Base-by-base conservation (phyloP, 1,140 invertebrate genomes). In the Lepidurus arcticus region DNA sequence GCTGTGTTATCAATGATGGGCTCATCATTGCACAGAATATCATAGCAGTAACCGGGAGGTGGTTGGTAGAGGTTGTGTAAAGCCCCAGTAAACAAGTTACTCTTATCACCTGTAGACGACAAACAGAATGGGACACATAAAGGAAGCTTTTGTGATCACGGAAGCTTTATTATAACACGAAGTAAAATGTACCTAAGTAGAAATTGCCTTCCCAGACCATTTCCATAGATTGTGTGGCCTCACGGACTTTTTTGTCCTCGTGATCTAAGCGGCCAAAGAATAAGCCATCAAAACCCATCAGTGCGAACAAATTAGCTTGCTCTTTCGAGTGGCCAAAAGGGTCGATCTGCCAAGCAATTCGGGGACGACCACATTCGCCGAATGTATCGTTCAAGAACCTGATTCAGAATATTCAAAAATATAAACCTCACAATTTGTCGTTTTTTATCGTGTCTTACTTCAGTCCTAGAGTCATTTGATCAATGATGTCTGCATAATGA, bases 401-500 rank as follows among this genome's bases (percentile, higher is more conserved):
- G 76, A 73, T 77, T 42, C 7, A 79, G 44, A 44, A 65, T 9
- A 7, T 65, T 16, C 53, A 11, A 6, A 7, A 65, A 65, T 65
- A 13, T 7, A 44, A 34, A 11, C 21, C 24, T 1, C 24, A 45
- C 4, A 7, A 44, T 13, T 45, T 76, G 1, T 26, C 42, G 26
- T 16, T 45, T 76, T 76, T 3, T 2, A 73, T 42, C n/a, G 7
- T 65, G 24, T 42, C 44, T 65, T 76, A 82, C 82, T 21, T 79
- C 76, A 89, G 83, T 34, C 90, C 90, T 0, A 88, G 81, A 16
- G 88, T 87, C 83, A 96, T 96, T 85, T 99, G 96, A 85, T 99
- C 96, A 43, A 99, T 91, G 11, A 95, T 92, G 73, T 93, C 94
- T 80, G 94, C 93, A 84, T 99, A 99, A 84, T 98, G 94, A 0